A percentile compares a stretch with the other conserved stretches of the same genome.
These are phyloP conservation scores for Rallus crepitans DNA, from an alignment of 2,797 vertebrate species.

Conservation along the genomic window DNA sequence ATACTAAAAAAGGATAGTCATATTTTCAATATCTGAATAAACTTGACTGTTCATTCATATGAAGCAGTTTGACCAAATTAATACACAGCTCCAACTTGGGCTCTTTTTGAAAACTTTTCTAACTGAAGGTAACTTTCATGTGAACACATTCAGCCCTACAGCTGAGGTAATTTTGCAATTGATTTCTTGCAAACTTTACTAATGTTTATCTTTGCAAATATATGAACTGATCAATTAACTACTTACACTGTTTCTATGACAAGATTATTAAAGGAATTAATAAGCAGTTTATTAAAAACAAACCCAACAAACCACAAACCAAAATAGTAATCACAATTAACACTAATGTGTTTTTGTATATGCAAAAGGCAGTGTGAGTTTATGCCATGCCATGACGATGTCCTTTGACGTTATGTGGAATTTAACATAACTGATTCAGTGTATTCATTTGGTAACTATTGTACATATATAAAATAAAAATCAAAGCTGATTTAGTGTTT, in stretches of 20 bases:
- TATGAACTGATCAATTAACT: conserved; percentile 66
- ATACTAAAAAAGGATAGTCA: conserved; percentile 74
- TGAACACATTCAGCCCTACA: conserved; percentile 64
- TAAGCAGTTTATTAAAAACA: conserved; percentile 37
- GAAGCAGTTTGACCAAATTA: conserved; percentile 75
- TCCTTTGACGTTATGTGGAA: conserved; percentile 74
- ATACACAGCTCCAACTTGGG: conserved; percentile 68
- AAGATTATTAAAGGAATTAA: conserved; percentile 57
- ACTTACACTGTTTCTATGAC: conserved; percentile 73
- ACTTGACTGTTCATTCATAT: conserved; percentile 74
- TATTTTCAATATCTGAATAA: conserved; percentile 80
- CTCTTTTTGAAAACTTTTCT: conserved; percentile 82
- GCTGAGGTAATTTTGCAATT: conserved; percentile 74
- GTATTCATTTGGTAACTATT: conserved; percentile 79
- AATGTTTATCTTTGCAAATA: conserved; percentile 77
- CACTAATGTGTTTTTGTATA: conserved; percentile 69
- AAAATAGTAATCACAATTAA: conserved; percentile 54
- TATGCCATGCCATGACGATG: conserved; percentile 75
- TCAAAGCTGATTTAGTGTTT: conserved; percentile 78
- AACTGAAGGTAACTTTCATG: conserved; percentile 68
- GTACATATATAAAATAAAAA: conserved; percentile 84
- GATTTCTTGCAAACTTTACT: conserved; percentile 73
- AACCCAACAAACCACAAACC: not conserved
- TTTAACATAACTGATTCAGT: conserved; percentile 75
- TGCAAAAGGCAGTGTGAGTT: conserved; percentile 69